phyloP scores from a whole-genome alignment of 2,888 invertebrate genomes.

The Plebejus anna region DNA sequence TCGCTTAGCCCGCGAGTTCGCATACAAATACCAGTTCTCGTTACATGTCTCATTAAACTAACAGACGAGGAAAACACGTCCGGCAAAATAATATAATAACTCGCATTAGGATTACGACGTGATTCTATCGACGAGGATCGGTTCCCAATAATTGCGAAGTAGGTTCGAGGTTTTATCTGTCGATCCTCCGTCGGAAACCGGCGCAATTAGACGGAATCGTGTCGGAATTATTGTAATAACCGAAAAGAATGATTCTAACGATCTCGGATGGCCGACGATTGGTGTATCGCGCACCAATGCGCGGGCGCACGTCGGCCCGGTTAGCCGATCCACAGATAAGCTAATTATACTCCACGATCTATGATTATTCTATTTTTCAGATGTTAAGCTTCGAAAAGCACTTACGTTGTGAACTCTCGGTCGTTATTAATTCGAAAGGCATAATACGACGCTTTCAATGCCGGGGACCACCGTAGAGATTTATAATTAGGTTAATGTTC shows the following conservation, averaged over 20 bases:
- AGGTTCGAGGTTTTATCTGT: constrained; percentile 47
- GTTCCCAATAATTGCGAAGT: constrained; percentile 49
- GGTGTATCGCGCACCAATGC: constrained; percentile 70
- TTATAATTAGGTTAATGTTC: neutral
- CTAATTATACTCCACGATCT: constrained; percentile 67
- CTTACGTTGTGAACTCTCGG: constrained; percentile 47
- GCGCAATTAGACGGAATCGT: constrained; percentile 76
- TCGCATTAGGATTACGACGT: constrained; percentile 54
- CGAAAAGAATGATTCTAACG: constrained; percentile 75
- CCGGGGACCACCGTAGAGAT: constrained; percentile 23
- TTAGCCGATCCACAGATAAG: constrained; percentile 67
- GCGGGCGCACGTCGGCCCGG: constrained; percentile 61
- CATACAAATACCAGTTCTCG: constrained; percentile 46
- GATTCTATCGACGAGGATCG: constrained; percentile 55
- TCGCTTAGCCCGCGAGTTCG: constrained; percentile 49
- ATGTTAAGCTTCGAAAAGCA: constrained; percentile 55
- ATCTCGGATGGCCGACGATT: constrained; percentile 63
- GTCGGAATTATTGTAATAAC: constrained; percentile 78
- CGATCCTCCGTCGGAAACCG: constrained; percentile 66
- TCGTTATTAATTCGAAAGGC: constrained; percentile 54
- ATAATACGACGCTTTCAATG: constrained; percentile 42
- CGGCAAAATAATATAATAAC: constrained; percentile 59
- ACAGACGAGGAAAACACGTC: constrained; percentile 57
- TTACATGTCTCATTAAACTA: constrained; percentile 41
- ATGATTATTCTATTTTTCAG: constrained; percentile 65